Evolutionary conservation across 2,888 invertebrate species (phyloP).

Genomic region (Drosophila infuscata): DNA sequence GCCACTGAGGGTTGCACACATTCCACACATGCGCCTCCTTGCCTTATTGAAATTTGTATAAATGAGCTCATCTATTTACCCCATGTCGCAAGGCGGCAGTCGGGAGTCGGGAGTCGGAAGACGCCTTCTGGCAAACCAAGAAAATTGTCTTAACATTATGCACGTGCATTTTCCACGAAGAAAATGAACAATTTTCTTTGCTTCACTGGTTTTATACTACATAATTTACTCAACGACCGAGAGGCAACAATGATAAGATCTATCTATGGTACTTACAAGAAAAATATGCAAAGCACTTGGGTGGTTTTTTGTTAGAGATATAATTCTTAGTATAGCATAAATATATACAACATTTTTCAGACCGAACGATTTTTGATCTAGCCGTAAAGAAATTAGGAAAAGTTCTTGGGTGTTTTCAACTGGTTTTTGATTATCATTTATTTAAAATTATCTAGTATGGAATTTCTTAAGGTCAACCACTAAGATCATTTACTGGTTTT

Average conservation of each 20-base stretch:
- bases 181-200: conserved; percentile 62
- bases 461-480: background rate
- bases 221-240: conserved; percentile 52
- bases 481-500: background rate
- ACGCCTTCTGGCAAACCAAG: conserved; percentile 51
- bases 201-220: conserved; percentile 64
- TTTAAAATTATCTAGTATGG: background rate
- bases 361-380: background rate
- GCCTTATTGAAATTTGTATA: conserved; percentile 54
- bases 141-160: conserved; percentile 65
- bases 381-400: background rate
- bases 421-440: background rate
- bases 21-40: conserved; percentile 37
- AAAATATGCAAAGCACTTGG: conserved; percentile 54
- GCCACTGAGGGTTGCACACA: conserved; percentile 66
- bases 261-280: conserved; percentile 25
- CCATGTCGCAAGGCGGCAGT: conserved; percentile 1
- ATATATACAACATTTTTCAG: background rate
- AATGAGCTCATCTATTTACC: conserved; percentile 61
- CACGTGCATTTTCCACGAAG: conserved; percentile 72
- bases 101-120: background rate
- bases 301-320: background rate
- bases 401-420: conserved; percentile 7
- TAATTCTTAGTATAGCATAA: background rate
- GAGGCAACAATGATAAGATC: conserved; percentile 41